Evolutionary conservation across 2,797 vertebrate genomes (phyloP).

Genomic region (Chelon labrosus): DNA sequence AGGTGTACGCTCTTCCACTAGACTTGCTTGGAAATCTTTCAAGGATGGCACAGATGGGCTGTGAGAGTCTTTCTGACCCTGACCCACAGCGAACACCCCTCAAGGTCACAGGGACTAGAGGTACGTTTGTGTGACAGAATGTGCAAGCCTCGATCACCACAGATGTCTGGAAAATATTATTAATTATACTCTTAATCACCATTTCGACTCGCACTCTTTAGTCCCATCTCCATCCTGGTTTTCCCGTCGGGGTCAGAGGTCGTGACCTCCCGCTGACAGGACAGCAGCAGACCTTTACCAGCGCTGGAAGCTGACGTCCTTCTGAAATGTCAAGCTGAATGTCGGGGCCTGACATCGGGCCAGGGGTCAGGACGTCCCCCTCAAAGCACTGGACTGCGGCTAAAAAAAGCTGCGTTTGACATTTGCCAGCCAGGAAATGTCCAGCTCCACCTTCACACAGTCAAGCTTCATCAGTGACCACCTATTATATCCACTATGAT

Average conservation of each 20-base stretch:
- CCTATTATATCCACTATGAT: conserved; percentile 1
- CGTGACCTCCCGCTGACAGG: conserved; percentile 63
- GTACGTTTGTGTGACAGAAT: background rate
- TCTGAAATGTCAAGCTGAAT: conserved; percentile 82
- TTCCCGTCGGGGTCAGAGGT: conserved; percentile 50
- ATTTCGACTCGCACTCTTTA: background rate
- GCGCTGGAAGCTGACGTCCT: conserved; percentile 56
- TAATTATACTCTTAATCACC: background rate
- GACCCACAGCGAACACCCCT: conserved; percentile 52
- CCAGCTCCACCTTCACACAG: conserved; percentile 11
- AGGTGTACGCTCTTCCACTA: conserved; percentile 26
- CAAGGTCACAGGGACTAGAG: conserved; percentile 43
- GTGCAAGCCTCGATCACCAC: conserved; percentile 16
- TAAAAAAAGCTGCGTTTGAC: conserved; percentile 57
- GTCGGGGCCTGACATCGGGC: conserved; percentile 65
- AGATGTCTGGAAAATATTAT: conserved; percentile 6
- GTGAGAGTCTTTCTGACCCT: conserved; percentile 41
- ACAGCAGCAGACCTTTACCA: conserved; percentile 67
- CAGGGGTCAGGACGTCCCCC: conserved; percentile 37
- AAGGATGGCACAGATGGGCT: conserved; percentile 54
- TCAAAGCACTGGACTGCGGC: conserved; percentile 12
- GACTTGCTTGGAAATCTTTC: conserved; percentile 34
- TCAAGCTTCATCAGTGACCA: background rate
- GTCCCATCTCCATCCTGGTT: background rate
- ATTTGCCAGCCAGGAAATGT: conserved; percentile 19